A percentile compares a stretch with the other conserved stretches of the same genome.
phyloP scores from a whole-genome alignment of 2,113 vertebrate species.

The Protobothrops mucrosquamatus region DNA sequence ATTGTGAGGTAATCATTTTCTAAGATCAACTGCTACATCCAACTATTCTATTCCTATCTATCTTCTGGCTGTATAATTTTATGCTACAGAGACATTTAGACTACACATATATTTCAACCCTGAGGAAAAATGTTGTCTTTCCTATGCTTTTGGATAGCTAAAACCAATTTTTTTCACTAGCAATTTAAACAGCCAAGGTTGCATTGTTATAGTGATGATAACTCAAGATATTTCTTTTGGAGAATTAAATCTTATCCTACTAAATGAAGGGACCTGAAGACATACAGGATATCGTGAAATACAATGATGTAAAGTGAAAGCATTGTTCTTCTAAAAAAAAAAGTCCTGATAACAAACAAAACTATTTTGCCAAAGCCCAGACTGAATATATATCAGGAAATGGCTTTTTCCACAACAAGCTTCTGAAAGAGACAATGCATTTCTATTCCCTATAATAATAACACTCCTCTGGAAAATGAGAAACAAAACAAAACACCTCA shows the following conservation, averaged over 20 bases:
- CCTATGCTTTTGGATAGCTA: not conserved
- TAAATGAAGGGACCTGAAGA: not conserved
- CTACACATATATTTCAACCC: not conserved
- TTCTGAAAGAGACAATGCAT: slow-evolving; percentile 22
- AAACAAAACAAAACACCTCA: not conserved
- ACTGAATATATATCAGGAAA: slow-evolving; percentile 38
- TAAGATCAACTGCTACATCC: not conserved
- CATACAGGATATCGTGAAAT: slow-evolving; percentile 47
- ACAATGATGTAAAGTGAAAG: slow-evolving; percentile 42
- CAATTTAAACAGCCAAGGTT: slow-evolving; percentile 5
- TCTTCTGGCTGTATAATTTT: not conserved
- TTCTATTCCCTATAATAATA: slow-evolving; percentile 12
- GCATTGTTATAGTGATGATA: not conserved
- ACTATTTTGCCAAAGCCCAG: slow-evolving; percentile 2
- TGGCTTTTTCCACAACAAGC: not conserved
- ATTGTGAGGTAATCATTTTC: not conserved
- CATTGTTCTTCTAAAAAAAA: slow-evolving; percentile 15
- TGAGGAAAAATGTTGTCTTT: not conserved
- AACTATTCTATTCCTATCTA: not conserved
- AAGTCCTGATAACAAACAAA: slow-evolving; percentile 22
- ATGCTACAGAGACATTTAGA: not conserved
- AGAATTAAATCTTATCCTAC: not conserved
- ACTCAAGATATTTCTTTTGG: not conserved
- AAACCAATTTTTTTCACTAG: slow-evolving; percentile 20
- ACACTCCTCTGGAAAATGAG: slow-evolving; percentile 36